Percentiles rank a stretch among this genome's conserved stretches.
These are phyloP conservation scores for Euleptes europaea DNA, from an alignment of 2,113 vertebrate genomes.

Conservation along the genomic window DNA sequence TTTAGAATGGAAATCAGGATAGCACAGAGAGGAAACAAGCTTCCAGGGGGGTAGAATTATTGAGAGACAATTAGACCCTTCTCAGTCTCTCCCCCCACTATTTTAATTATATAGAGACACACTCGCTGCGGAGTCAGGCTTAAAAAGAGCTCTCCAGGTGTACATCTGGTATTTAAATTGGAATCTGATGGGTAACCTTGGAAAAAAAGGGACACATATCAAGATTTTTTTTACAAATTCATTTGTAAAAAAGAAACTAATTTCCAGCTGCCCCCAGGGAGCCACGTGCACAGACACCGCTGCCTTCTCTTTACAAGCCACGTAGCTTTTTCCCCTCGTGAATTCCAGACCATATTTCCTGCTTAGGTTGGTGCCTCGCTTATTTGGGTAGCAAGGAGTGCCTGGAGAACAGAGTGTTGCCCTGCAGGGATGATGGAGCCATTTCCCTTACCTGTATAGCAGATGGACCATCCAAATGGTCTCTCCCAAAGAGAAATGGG, in stretches of 20 bases:
- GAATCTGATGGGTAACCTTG: not conserved
- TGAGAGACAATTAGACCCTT: not conserved
- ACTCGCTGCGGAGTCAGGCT: not conserved
- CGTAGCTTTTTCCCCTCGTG: not conserved
- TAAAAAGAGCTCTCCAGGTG: not conserved
- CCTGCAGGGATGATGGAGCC: not conserved
- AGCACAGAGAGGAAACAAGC: slow-evolving; percentile 29
- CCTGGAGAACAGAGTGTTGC: not conserved
- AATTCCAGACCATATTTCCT: accelerated
- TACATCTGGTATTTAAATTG: slow-evolving; percentile 11
- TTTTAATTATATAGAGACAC: slow-evolving; percentile 11
- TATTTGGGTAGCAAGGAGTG: not conserved
- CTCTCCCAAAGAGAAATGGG: too few species aligned
- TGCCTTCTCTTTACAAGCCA: not conserved
- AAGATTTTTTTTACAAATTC: not conserved
- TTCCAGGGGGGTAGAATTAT: slow-evolving; percentile 17
- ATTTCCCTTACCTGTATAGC: too few species aligned
- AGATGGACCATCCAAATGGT: too few species aligned
- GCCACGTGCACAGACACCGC: not conserved
- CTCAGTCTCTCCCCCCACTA: not conserved
- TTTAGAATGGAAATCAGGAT: slow-evolving; percentile 66
- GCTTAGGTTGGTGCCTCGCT: not conserved
- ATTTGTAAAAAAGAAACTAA: not conserved
- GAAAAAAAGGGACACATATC: not conserved
- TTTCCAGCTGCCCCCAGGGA: not conserved